Base-by-base conservation (phyloP, 53 echinoderm and acorn worm genomes). In the Crossaster papposus region DNA sequence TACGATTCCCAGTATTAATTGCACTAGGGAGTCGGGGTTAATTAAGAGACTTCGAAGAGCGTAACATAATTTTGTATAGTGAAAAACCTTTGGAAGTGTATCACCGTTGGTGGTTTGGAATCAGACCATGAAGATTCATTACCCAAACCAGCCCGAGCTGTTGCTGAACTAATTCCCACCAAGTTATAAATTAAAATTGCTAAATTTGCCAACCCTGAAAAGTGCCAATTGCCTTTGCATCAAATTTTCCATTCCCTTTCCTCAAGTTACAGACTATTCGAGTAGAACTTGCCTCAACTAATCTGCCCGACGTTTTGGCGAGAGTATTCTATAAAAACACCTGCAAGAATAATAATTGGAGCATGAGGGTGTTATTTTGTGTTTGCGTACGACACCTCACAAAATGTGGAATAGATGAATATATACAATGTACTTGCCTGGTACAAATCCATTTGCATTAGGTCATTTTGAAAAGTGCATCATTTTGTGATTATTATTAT, bases 261-360 rank as follows among this genome's bases (percentile, higher is more conserved):
- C n/a, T n/a, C n/a, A n/a, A n/a, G n/a, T n/a, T n/a, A n/a, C n/a
- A n/a, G n/a, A 33, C 55, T 26, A 44, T 81, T 81, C 30, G 35
- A 81, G 52, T 33, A 29, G 34, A 32, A 30, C 31, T 30, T 18
- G 30, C 58, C 58, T 58, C 18, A n/a, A 79, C 79, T 53, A 30
- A 81, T 58, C 55, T 63, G 13, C 81, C 81, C 62, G 81, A 62
- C 63, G 58, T 28, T 81, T 2, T 31, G 32, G 34, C 29, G 22
- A 55, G 54, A 44, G 81, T 55, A 63, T 63, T 30, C 18, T 28
- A 58, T 53, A 28, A 18, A 81, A 81, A 81, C 58, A 58, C 29
- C 54, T 55, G 54, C 14, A 81, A 81, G 18, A 54, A 2, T 54
- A 13, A 81, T 20, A 44, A 44, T 44, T 44, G 8, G 81, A 34